Conservation (phyloP, 2,797 vertebrate genomes). For the Chiropotes sagulatus region DNA sequence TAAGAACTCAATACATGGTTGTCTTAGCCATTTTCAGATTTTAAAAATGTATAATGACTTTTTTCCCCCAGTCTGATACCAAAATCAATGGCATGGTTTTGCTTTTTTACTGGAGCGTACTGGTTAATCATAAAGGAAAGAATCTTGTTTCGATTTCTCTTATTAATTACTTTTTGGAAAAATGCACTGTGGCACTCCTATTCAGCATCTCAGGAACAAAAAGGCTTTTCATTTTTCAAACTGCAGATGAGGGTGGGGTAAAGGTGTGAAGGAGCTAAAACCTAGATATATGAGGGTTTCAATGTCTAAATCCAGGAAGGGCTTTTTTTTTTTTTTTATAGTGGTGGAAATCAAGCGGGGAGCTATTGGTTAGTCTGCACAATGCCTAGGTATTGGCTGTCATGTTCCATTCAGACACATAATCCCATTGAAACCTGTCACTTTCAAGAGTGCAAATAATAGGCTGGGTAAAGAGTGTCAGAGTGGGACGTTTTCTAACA, state of each 20-base stretch:
- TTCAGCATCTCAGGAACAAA: not conserved
- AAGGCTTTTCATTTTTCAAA: constrained; percentile 16
- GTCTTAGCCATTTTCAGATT: constrained; percentile 34
- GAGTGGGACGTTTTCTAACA: not conserved
- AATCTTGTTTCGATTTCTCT: constrained; percentile 37
- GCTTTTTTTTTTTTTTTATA: not conserved
- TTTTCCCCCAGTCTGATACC: not conserved
- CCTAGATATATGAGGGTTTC: not conserved
- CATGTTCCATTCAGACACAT: not conserved
- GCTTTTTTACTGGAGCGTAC: not conserved
- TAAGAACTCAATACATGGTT: not conserved
- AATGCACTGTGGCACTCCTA: not conserved
- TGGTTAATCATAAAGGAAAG: constrained; percentile 21
- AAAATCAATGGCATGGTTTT: constrained; percentile 30
- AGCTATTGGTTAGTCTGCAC: not conserved
- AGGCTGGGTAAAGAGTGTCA: not conserved
- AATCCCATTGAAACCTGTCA: not conserved
- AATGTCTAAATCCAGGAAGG: not conserved
- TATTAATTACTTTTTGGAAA: constrained; percentile 17
- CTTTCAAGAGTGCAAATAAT: constrained; percentile 39
- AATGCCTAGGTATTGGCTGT: not conserved
- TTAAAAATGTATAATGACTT: not conserved
- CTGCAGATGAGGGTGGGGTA: not conserved
- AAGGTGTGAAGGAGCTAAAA: not conserved
- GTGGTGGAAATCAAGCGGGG: not conserved